Percentiles rank a stretch among this genome's conserved stretches.
These are phyloP conservation scores for Macrotrachela quadricornifera DNA, from an alignment of 1,140 invertebrate species.

Conservation along the genomic window DNA sequence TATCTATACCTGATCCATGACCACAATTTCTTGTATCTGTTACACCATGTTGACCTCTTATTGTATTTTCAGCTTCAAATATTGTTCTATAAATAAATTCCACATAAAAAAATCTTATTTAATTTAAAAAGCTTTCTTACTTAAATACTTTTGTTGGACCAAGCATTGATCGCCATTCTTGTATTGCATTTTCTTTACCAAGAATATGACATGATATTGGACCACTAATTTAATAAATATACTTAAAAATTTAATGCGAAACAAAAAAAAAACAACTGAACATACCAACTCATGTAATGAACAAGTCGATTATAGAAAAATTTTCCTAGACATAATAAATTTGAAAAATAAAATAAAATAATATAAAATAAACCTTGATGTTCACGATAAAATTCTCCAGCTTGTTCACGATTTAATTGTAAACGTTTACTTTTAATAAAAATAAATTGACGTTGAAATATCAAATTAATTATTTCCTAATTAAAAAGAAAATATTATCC, in stretches of 20 bases:
- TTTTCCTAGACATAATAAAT: constrained; percentile 30
- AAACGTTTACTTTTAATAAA: constrained; percentile 46
- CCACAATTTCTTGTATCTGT: constrained; percentile 74
- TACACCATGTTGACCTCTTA: constrained; percentile 57
- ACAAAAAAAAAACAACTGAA: constrained; percentile 2
- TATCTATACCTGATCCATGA: constrained; percentile 55
- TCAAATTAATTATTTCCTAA: constrained; percentile 38
- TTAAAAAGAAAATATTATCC: not conserved
- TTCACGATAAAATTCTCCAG: constrained; percentile 55
- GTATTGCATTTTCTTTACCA: constrained; percentile 48
- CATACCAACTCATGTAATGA: constrained; percentile 59
- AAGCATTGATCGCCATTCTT: constrained; percentile 54
- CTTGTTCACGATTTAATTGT: constrained; percentile 39
- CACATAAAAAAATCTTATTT: not conserved
- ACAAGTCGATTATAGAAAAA: constrained; percentile 68
- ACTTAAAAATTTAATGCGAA: not conserved
- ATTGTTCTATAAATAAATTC: constrained; percentile 44
- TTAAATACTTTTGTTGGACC: constrained; percentile 59
- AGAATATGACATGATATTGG: constrained; percentile 54
- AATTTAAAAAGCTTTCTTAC: constrained; percentile 12
- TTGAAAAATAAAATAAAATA: constrained; percentile 3
- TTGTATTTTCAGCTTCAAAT: constrained; percentile 47
- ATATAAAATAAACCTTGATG: constrained; percentile 37
- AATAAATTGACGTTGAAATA: constrained; percentile 48
- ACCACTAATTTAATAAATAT: constrained; percentile 39